Percentiles rank a stretch among this genome's conserved stretches.
Conservation (phyloP, 2,797 vertebrate species). For the Leptodon cayanensis region DNA sequence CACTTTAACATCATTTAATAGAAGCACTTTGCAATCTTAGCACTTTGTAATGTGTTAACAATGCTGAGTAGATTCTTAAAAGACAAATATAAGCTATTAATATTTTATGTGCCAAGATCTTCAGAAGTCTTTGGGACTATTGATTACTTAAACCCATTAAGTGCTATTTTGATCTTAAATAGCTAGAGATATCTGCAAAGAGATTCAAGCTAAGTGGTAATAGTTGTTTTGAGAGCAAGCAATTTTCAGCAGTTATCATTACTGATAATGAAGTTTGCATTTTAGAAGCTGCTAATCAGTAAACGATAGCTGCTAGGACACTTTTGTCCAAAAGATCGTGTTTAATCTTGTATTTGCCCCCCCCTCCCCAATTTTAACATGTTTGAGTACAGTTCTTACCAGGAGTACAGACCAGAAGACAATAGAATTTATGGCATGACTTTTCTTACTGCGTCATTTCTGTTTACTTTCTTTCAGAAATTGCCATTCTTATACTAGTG, state of each 20-base stretch:
- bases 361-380: not conserved
- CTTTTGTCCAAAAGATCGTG: not conserved
- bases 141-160: conserved; percentile 83
- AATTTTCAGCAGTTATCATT: not conserved
- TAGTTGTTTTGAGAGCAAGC: conserved; percentile 43
- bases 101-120: conserved; percentile 79
- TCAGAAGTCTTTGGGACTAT: conserved; percentile 81
- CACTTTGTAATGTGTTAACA: conserved; percentile 65
- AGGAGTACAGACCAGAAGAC: not conserved
- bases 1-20: conserved; percentile 69
- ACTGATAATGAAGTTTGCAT: not conserved
- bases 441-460: not conserved
- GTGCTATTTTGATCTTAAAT: conserved; percentile 73
- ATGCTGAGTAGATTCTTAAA: conserved; percentile 62
- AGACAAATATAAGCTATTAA: conserved; percentile 75
- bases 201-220: not conserved
- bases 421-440: not conserved
- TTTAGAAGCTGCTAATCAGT: not conserved
- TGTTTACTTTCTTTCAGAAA: not conserved
- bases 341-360: not conserved
- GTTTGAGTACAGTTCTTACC: not conserved
- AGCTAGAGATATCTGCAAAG: conserved; percentile 67
- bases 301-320: not conserved
- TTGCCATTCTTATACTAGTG: not conserved
- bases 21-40: conserved; percentile 52